Evolutionary conservation across 2,113 vertebrate genomes (phyloP).

Genomic region (Galemys pyrenaicus): DNA sequence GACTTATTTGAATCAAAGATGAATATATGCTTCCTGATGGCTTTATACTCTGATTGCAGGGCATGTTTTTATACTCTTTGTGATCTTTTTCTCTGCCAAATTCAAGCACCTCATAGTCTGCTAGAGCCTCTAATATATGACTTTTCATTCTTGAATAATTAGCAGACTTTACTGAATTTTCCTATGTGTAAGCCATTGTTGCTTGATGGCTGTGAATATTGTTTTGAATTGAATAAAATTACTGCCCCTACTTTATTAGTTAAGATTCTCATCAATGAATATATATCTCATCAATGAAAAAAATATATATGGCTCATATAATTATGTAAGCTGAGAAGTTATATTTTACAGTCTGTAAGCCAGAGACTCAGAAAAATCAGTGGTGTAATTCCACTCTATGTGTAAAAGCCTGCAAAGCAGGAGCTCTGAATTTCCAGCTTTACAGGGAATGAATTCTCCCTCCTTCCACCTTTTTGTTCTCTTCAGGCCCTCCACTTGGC

Average conservation of each 20-base stretch:
- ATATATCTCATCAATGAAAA: too few relatives aligned
- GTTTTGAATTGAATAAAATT: background rate
- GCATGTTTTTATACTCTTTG: background rate
- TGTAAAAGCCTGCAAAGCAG: background rate
- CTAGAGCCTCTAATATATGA: background rate
- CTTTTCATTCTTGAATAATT: constrained; percentile 37
- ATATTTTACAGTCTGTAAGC: background rate
- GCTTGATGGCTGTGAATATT: background rate
- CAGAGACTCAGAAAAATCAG: background rate
- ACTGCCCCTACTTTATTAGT: background rate
- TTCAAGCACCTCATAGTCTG: background rate
- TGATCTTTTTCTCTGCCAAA: background rate
- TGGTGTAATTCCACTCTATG: background rate
- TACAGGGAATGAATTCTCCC: background rate
- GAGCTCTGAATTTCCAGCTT: background rate
- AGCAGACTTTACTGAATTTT: constrained; percentile 15
- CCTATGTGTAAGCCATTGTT: background rate
- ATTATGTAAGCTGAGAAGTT: background rate
- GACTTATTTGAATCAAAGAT: background rate
- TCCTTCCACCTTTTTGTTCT: background rate
- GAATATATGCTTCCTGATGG: background rate
- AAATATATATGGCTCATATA: background rate
- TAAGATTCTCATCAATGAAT: background rate
- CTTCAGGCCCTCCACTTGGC: background rate
- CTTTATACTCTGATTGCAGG: background rate